Evolutionary conservation across 2,888 invertebrate species (phyloP), one percentile per base, ranked within the genome.

Genomic region (Achlya flavicornis): DNA sequence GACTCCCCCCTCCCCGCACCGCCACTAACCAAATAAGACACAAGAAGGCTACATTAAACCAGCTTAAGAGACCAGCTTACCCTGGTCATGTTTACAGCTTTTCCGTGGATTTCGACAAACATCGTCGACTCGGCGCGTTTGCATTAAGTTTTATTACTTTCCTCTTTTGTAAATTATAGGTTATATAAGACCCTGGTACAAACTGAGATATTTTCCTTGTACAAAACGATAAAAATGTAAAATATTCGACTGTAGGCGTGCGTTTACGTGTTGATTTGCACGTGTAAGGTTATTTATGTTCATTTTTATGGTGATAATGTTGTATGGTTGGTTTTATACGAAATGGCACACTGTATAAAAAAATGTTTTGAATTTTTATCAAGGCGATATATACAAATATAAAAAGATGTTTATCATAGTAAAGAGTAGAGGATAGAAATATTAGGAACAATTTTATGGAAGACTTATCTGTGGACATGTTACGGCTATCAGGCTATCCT

Each of bases 101-200:
- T 78, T 71, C 75, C 77, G 75, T 82, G 83, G 87, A 90, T 89
- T 89, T 88, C 87, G 84, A 86, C 89, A 89, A 91, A 91, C 89
- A 90, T 80, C 83, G 86, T 79, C 77, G 79, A 86, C 78, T 83
- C 84, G 83, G 82, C 81, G 86, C 84, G 87, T 87, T 88, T 87
- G 86, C 88, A 88, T 91, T 89, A 91, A 91, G 91, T 92, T 92
- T 92, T 91, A 91, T 90, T 88, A 87, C 90, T 90, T 89, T 86
- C 87, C 83, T 84, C 84, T 85, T 84, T 87, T 88, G 86, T 88
- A 88, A 90, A 91, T 90, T 90, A 88, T 89, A 86, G 81, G 83
- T 84, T 85, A 87, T 84, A 88, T 90, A 86, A 88, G 87, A 77
- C 79, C 79, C 74, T 72, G 75, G 78, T 76, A 71, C 73, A 73